A percentile compares a stretch with the other conserved stretches of the same genome.
These are phyloP conservation scores for Gadopsis marmoratus DNA, from an alignment of 2,797 vertebrate genomes.

Conservation along the genomic window DNA sequence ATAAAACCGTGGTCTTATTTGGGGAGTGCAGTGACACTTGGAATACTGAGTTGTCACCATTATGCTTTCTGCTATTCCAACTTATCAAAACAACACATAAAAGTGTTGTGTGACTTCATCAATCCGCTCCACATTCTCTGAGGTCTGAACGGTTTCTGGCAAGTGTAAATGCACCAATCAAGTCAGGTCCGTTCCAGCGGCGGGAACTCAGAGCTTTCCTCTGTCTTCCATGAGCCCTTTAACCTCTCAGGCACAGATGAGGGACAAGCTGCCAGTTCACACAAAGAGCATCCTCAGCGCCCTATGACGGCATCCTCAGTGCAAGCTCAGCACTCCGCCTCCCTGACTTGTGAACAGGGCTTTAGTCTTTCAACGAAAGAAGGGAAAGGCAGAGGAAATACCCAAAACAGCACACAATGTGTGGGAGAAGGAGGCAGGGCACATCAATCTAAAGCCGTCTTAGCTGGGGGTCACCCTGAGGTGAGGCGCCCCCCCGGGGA, in stretches of 20 bases:
- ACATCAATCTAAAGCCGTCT: conserved; percentile 77
- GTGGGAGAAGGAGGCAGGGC: conserved; percentile 66
- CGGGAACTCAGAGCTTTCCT: conserved; percentile 51
- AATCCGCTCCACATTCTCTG: conserved; percentile 14
- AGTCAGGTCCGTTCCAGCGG: conserved; percentile 45
- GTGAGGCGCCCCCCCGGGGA: conserved; percentile 65
- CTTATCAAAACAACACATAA: conserved; percentile 1
- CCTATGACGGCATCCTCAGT: conserved; percentile 67
- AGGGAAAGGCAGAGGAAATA: conserved; percentile 66
- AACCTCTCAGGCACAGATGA: conserved; percentile 72
- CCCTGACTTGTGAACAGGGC: conserved; percentile 47
- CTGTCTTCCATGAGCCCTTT: conserved; percentile 61
- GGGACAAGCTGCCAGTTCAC: conserved; percentile 69
- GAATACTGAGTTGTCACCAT: neutral
- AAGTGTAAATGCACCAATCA: conserved; percentile 31
- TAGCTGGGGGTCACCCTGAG: conserved; percentile 75
- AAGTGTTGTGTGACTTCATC: conserved; percentile 28
- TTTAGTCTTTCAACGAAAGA: conserved; percentile 65
- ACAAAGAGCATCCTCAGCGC: conserved; percentile 77
- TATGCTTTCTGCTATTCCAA: conserved; percentile 5
- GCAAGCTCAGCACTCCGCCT: conserved; percentile 66
- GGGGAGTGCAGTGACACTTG: neutral
- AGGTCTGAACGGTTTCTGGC: conserved; percentile 4
- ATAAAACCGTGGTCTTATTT: neutral
- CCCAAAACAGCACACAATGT: conserved; percentile 69